Conservation (phyloP, 2,797 vertebrate genomes). For the Artibeus lituratus region DNA sequence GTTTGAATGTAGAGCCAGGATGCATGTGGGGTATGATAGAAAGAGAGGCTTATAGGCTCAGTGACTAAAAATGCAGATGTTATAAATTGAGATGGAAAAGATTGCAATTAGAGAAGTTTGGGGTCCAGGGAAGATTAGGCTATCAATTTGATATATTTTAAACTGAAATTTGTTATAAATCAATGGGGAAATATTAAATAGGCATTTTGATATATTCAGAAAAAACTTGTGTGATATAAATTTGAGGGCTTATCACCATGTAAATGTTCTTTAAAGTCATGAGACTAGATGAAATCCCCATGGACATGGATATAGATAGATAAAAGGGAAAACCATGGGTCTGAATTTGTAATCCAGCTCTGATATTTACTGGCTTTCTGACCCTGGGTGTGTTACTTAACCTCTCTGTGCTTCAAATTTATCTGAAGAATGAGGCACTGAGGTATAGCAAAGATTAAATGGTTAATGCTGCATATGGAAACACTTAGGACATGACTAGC, state of each 20-base stretch:
- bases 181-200: background rate
- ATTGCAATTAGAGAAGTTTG: background rate
- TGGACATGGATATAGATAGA: background rate
- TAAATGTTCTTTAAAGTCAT: background rate
- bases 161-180: background rate
- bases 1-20: background rate
- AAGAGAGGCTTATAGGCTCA: background rate
- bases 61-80: background rate
- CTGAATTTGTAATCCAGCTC: background rate
- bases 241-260: background rate
- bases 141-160: background rate
- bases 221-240: background rate
- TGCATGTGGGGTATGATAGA: background rate
- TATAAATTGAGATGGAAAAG: background rate
- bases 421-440: background rate
- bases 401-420: background rate
- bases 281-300: background rate
- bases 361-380: background rate
- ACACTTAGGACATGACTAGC: background rate
- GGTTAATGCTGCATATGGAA: background rate
- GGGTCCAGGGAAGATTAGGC: background rate
- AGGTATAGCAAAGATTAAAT: background rate
- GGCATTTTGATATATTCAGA: background rate
- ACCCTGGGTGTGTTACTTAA: background rate
- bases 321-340: background rate